Conservation (phyloP, 1,140 invertebrate genomes). For the Cephus cinctus region DNA sequence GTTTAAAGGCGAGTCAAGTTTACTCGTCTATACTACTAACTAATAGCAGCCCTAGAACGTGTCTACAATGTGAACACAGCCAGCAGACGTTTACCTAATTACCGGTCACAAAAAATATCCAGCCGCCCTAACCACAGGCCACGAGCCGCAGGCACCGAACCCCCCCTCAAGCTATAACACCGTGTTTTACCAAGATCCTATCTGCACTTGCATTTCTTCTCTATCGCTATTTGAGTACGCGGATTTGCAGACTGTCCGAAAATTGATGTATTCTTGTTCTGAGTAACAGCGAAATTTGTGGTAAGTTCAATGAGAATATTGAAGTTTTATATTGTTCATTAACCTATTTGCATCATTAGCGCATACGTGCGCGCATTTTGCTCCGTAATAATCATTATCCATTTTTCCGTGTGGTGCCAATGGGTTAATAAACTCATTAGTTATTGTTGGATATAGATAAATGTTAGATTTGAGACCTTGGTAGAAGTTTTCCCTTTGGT, state of each 20-base stretch:
- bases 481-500: too few species aligned
- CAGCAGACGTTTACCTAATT: slow-evolving; percentile 55
- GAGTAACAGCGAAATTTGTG: too few species aligned
- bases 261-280: too few species aligned
- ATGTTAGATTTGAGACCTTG: too few species aligned
- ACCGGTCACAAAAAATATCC: slow-evolving; percentile 48
- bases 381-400: too few species aligned
- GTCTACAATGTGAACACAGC: slow-evolving; percentile 47
- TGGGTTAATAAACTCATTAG: too few species aligned
- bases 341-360: too few species aligned
- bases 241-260: not conserved
- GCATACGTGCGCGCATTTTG: too few species aligned
- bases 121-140: slow-evolving; percentile 56
- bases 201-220: not conserved
- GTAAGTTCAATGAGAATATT: too few species aligned
- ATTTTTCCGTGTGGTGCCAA: too few species aligned
- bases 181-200: not conserved
- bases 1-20: slow-evolving; percentile 34
- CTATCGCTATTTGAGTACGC: not conserved
- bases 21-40: slow-evolving; percentile 50
- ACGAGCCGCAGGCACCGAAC: slow-evolving; percentile 36
- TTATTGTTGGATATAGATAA: too few species aligned
- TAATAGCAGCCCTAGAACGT: slow-evolving; percentile 52
- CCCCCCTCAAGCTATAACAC: slow-evolving; percentile 7
- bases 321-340: too few species aligned